phyloP scores from a whole-genome alignment of 1,140 invertebrate genomes.

The Plectrocnemia conspersa region DNA sequence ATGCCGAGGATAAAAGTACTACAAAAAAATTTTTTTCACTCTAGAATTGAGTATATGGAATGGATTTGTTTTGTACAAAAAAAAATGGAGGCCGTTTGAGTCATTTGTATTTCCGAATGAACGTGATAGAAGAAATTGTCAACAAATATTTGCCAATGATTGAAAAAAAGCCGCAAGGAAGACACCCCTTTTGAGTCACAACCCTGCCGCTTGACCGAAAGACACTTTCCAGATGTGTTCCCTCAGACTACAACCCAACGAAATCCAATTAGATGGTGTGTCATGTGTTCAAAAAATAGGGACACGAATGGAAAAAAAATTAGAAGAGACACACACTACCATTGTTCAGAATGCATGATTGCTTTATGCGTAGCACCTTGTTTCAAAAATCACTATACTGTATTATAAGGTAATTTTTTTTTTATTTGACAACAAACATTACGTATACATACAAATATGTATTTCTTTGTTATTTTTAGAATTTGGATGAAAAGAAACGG shows the following conservation, averaged over 20 bases:
- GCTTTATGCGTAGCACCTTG: neutral
- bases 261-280: neutral
- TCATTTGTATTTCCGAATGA: neutral
- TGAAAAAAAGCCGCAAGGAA: neutral
- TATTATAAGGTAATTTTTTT: too few species aligned
- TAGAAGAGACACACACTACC: neutral
- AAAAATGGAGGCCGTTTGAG: neutral
- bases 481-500: too few species aligned
- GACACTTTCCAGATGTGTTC: neutral
- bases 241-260: neutral
- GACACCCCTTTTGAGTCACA: neutral
- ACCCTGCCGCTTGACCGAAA: neutral
- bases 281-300: neutral
- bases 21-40: conserved; percentile 6
- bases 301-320: neutral
- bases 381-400: neutral
- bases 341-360: neutral
- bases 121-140: conserved; percentile 1
- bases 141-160: neutral
- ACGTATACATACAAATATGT: too few species aligned
- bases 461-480: too few species aligned
- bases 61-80: neutral
- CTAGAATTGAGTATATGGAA: neutral
- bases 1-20: conserved; percentile 1
- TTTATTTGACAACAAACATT: too few species aligned